Evolutionary conservation across 2,797 vertebrate species (phyloP), one percentile per base, ranked within the genome.

Genomic region (Pseudopleuronectes americanus): DNA sequence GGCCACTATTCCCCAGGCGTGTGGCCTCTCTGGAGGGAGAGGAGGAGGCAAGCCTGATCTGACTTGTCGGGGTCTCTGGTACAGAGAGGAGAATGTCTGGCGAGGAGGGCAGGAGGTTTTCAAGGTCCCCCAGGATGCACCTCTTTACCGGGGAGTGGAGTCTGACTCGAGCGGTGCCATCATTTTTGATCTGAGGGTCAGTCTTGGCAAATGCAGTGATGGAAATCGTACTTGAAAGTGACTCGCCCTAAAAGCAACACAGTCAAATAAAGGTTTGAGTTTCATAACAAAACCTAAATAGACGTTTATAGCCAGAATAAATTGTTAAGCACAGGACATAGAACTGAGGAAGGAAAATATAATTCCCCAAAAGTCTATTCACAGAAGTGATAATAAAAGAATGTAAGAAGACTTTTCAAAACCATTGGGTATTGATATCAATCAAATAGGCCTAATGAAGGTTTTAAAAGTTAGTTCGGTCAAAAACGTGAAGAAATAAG

Each of bases 31-130:
- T 67, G 14, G 62, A 68, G 12, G 71, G 33, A 1, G 80, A 61
- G 14, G 74, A 70, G 7, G 31, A 64, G 0, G 54, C 1, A 4
- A 8, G 66, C 16, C 73, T 81, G 9, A 90, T 86, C 75, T 93
- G 90, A 87, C 90, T 93, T 22, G 24, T 84, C 2, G 91, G 92
- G 0, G 92, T 93, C 76, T 93, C 92, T 0, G 91, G 92, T 19
- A 93, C 84, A 53, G 78, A 77, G 14, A 90, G 57, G 22, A 87
- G 3, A 3, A 90, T 61, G 26, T 91, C 87, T 26, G 86, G 89
- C 0, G 90, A 90, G 10, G 77, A 59, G 24, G 82, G 76, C 6
- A 73, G 80, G 22, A 70, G 3, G 67, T 93, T 93, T 55, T 92
- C 85, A 8, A 90, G 64, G 10, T 80, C 80, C 28, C 80, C 62